Conservation (phyloP, 2,113 vertebrate genomes). For the Hippocampus guttulatus region DNA sequence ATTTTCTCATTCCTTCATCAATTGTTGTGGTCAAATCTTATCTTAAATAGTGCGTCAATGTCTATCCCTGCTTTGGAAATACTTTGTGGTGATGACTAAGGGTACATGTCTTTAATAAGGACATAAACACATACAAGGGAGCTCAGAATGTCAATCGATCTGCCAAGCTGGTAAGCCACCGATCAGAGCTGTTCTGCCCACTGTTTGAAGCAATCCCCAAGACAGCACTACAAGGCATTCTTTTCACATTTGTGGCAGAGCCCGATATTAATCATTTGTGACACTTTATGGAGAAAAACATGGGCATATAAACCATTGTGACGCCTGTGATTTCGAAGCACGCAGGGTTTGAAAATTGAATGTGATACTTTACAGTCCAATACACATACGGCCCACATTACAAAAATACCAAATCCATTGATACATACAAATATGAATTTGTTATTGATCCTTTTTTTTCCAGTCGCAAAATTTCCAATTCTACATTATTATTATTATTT, state of each 20-base stretch:
- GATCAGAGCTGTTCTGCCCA: conserved; percentile 31
- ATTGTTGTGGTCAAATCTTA: conserved; percentile 28
- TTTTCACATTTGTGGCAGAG: conserved; percentile 23
- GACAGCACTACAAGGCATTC: conserved; percentile 31
- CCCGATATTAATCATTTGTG: conserved; percentile 42
- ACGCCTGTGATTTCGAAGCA: conserved; percentile 27
- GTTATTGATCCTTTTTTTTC: conserved; percentile 2
- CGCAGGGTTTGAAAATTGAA: conserved; percentile 25
- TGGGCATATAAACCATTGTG: conserved; percentile 35
- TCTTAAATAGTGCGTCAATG: conserved; percentile 20
- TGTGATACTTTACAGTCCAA: conserved; percentile 29
- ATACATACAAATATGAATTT: conserved; percentile 1
- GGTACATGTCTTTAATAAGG: conserved; percentile 50
- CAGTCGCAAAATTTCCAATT: background rate
- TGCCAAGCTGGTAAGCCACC: conserved; percentile 40
- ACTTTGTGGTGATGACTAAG: conserved; percentile 26
- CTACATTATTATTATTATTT: too few species aligned
- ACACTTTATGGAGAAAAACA: conserved; percentile 36
- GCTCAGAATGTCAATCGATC: conserved; percentile 33
- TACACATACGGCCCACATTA: conserved; percentile 19
- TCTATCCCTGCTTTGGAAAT: conserved; percentile 25
- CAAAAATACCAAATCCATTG: conserved; percentile 6
- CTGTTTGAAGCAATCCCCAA: conserved; percentile 37
- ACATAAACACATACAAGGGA: conserved; percentile 36
- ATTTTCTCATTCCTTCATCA: conserved; percentile 18